Percentiles rank a stretch among this genome's conserved stretches.
Conservation (phyloP, 2,113 vertebrate genomes). For the Willisornis vidua region DNA sequence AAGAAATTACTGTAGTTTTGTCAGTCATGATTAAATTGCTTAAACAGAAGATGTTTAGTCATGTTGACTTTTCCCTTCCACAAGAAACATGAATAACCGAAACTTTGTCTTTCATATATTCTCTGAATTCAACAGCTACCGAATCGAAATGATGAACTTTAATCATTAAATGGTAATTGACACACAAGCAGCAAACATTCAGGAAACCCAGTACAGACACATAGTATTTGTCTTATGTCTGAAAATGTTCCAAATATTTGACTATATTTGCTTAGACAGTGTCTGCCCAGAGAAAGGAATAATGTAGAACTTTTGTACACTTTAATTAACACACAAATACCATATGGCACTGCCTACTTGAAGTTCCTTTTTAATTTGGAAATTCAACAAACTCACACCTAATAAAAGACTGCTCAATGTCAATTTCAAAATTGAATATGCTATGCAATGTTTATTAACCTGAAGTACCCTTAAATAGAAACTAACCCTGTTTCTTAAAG, state of each 20-base stretch:
- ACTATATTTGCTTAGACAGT: background rate
- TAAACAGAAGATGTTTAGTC: background rate
- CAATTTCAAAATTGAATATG: background rate
- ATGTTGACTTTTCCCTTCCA: background rate
- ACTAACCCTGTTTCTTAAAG: background rate
- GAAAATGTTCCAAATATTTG: constrained; percentile 32
- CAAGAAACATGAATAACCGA: background rate
- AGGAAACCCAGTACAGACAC: background rate
- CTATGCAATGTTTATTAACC: background rate
- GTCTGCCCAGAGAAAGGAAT: background rate
- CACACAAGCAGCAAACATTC: background rate
- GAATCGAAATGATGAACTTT: background rate
- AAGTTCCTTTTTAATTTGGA: background rate
- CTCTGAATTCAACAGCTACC: background rate
- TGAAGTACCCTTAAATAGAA: background rate
- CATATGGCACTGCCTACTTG: constrained; percentile 33
- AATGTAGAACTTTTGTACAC: background rate
- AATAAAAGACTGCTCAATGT: constrained; percentile 1
- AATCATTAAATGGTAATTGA: background rate
- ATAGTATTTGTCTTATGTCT: background rate
- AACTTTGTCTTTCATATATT: background rate
- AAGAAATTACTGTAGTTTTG: background rate
- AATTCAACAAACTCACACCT: constrained; percentile 11
- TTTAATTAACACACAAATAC: constrained; percentile 32
- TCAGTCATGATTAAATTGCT: background rate